phyloP scores from a whole-genome alignment of 35 echinoderm and acorn worm species.

The Apostichopus japonicus region DNA sequence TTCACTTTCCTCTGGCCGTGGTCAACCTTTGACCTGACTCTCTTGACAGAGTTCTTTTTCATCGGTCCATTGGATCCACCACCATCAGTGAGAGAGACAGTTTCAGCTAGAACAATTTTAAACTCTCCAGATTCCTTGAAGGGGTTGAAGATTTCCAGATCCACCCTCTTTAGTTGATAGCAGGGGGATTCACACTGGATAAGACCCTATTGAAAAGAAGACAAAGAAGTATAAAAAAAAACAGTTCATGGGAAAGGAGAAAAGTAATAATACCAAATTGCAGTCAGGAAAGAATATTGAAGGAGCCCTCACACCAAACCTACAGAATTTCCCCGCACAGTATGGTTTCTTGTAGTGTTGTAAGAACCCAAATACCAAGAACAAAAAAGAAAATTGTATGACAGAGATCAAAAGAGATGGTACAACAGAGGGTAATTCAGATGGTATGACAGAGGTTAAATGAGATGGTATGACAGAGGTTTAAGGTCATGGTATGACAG shows the following conservation, averaged over 20 bases:
- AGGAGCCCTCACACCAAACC: too few relatives aligned
- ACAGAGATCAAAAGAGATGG: too few relatives aligned
- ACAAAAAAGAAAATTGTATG: background rate
- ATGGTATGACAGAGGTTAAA: too few relatives aligned
- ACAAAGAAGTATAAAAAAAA: background rate
- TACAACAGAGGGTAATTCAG: too few relatives aligned
- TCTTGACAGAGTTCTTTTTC: constrained; percentile 69
- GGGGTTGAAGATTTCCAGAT: constrained; percentile 79
- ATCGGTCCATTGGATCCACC: constrained; percentile 50
- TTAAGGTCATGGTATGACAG: too few relatives aligned
- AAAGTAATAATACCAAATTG: background rate
- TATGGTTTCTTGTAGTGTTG: too few relatives aligned
- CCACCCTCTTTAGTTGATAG: constrained; percentile 80
- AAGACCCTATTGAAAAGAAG: constrained; percentile 59
- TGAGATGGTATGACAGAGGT: too few relatives aligned
- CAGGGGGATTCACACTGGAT: constrained; percentile 89
- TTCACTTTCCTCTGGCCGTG: constrained; percentile 90
- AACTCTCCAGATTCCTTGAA: constrained; percentile 89
- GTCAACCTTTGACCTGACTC: constrained; percentile 87
- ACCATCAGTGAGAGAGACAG: constrained; percentile 66
- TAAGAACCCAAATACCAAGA: too few relatives aligned
- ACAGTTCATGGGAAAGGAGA: background rate
- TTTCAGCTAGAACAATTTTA: constrained; percentile 81
- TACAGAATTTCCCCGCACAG: too few relatives aligned
- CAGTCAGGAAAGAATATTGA: too few relatives aligned